phyloP scores from a whole-genome alignment of 2,888 invertebrate genomes.

The Nomada ruficornis region DNA sequence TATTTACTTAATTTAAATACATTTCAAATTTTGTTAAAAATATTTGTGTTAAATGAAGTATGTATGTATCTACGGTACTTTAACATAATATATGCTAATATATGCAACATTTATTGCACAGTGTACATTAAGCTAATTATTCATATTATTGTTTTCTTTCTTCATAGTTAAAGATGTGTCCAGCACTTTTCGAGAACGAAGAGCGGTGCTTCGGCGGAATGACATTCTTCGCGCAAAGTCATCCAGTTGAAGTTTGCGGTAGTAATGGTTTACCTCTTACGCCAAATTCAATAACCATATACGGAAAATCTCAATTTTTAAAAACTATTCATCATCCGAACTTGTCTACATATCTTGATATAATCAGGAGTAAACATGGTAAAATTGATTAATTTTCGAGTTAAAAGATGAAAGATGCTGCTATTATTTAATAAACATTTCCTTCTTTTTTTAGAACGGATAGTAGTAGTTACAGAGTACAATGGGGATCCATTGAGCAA shows the following conservation, averaged over 20 bases:
- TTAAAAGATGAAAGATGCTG: neutral
- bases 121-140: neutral
- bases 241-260: conserved; percentile 96
- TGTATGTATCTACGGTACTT: conserved; percentile 1
- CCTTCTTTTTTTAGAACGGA: conserved; percentile 87
- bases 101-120: neutral
- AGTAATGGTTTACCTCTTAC: conserved; percentile 98
- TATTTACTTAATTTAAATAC: neutral
- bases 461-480: conserved; percentile 93
- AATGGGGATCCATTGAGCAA: conserved; percentile 88
- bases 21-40: neutral
- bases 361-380: conserved; percentile 98
- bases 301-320: conserved; percentile 94
- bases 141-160: neutral
- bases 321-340: conserved; percentile 92
- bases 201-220: conserved; percentile 91
- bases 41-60: conserved; percentile 24
- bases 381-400: conserved; percentile 68
- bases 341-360: conserved; percentile 95
- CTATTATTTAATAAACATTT: conserved; percentile 43
- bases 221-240: conserved; percentile 96
- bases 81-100: neutral
- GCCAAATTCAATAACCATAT: conserved; percentile 97
- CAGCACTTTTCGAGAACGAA: conserved; percentile 83
- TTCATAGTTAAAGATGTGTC: conserved; percentile 75